Percentiles rank a stretch among this genome's conserved stretches.
These are phyloP conservation scores for Acanthosepion lycidas DNA, from an alignment of 2,888 invertebrate species.

Conservation along the genomic window DNA sequence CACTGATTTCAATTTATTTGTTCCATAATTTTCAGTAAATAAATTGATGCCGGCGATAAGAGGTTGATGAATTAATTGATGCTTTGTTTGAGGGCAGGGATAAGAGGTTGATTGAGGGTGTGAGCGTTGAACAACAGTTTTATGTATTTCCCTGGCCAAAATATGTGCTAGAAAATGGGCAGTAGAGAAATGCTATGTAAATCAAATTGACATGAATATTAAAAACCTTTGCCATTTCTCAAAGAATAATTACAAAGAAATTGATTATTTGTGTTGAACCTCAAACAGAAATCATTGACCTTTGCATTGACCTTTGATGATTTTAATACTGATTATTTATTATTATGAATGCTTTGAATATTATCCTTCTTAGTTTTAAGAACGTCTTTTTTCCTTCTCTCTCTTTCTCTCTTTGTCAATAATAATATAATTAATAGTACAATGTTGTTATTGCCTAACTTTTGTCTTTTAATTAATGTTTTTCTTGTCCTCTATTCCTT, in stretches of 20 bases:
- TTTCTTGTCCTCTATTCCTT: not conserved
- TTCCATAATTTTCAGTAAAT: slow-evolving; percentile 42
- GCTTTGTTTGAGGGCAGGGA: not conserved
- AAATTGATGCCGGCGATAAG: not conserved
- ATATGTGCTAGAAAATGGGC: not conserved
- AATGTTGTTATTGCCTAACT: not conserved
- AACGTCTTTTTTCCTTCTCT: not conserved
- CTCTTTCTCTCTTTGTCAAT: not conserved
- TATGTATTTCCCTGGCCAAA: not conserved
- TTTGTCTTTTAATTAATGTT: not conserved
- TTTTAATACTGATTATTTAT: slow-evolving; percentile 33
- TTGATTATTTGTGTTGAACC: slow-evolving; percentile 33
- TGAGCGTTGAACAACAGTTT: not conserved
- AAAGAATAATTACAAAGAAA: slow-evolving; percentile 22
- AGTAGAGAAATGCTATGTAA: slow-evolving; percentile 35
- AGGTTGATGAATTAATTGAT: not conserved
- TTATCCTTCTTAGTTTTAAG: slow-evolving; percentile 20
- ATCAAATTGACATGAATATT: slow-evolving; percentile 38
- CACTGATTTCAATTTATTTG: not conserved
- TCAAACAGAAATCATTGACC: not conserved
- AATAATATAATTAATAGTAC: slow-evolving; percentile 13
- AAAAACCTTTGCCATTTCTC: slow-evolving; percentile 35
- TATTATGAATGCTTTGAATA: not conserved
- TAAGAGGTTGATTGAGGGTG: not conserved
- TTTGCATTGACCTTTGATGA: not conserved